Conservation (phyloP, 2,888 invertebrate species). For the Agriotes lineatus region DNA sequence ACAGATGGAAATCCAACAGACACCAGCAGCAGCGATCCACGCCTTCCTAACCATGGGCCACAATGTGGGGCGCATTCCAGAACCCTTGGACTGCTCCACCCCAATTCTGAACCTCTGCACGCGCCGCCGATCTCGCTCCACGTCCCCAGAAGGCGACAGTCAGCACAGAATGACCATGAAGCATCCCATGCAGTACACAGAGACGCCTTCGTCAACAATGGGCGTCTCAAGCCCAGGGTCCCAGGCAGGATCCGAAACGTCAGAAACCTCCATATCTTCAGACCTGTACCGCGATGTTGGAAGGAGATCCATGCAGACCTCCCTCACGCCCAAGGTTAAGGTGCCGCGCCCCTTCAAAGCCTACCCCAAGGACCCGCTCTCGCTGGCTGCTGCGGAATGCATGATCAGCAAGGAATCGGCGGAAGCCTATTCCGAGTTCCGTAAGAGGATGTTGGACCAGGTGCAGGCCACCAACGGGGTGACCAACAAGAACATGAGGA, state of each 20-base stretch:
- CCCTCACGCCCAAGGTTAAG: slow-evolving; percentile 61
- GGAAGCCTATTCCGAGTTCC: slow-evolving; percentile 79
- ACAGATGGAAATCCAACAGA: slow-evolving; percentile 29
- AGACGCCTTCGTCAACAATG: slow-evolving; percentile 48
- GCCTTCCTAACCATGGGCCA: slow-evolving; percentile 21
- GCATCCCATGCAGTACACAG: slow-evolving; percentile 29
- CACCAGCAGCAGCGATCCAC: slow-evolving; percentile 23
- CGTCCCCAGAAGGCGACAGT: slow-evolving; percentile 32
- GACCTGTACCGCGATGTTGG: slow-evolving; percentile 31
- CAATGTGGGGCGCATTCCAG: slow-evolving; percentile 2
- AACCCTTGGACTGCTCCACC: slow-evolving; percentile 47
- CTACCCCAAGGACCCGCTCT: slow-evolving; percentile 78
- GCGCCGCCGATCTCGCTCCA: slow-evolving; percentile 48
- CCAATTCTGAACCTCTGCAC: slow-evolving; percentile 56
- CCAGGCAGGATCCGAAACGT: slow-evolving; percentile 50
- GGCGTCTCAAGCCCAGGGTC: slow-evolving; percentile 51
- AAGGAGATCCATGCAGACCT: not conserved
- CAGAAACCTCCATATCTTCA: slow-evolving; percentile 50
- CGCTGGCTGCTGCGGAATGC: slow-evolving; percentile 67
- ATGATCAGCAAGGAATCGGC: slow-evolving; percentile 71
- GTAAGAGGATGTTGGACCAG: slow-evolving; percentile 76
- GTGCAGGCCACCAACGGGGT: slow-evolving; percentile 71
- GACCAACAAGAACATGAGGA: slow-evolving; percentile 81
- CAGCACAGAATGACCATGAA: not conserved
- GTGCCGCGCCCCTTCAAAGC: slow-evolving; percentile 76